Evolutionary conservation across 2,797 vertebrate genomes (phyloP).

Genomic region (Borostomias antarcticus): DNA sequence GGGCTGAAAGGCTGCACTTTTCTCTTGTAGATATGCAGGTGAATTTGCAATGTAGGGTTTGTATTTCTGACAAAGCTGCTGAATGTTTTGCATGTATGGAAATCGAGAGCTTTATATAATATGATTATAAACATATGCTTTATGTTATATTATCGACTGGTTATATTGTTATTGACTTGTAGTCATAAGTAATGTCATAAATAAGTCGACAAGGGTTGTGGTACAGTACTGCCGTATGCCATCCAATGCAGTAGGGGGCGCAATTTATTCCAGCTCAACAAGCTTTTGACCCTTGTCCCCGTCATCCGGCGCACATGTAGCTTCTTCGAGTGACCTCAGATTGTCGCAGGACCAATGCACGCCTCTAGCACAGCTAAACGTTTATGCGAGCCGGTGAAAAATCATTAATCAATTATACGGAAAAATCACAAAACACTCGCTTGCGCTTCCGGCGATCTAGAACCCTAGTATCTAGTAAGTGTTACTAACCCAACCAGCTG

Average conservation of each 20-base stretch:
- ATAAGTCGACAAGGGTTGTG: too few relatives aligned
- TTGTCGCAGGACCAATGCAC: conserved; percentile 28
- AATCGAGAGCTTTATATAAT: too few relatives aligned
- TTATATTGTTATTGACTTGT: too few relatives aligned
- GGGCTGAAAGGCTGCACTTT: too few relatives aligned
- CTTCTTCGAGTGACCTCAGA: conserved; percentile 74
- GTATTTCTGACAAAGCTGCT: too few relatives aligned
- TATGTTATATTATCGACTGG: too few relatives aligned
- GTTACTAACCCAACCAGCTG: background rate
- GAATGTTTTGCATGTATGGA: too few relatives aligned
- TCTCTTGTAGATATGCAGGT: too few relatives aligned
- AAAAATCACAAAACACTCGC: background rate
- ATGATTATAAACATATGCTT: too few relatives aligned
- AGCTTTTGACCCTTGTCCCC: conserved; percentile 45
- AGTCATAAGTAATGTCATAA: too few relatives aligned
- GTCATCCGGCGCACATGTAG: conserved; percentile 61
- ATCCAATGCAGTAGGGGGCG: conserved; percentile 52
- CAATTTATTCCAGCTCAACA: background rate
- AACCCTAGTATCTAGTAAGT: background rate
- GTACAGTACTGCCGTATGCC: conserved; percentile 33
- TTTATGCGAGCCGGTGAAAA: conserved; percentile 12
- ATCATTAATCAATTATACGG: background rate
- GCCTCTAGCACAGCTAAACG: conserved; percentile 21
- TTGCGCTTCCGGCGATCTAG: background rate
- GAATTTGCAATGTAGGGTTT: too few relatives aligned